Evolutionary conservation across 2,797 vertebrate genomes (phyloP).

Genomic region (Chaetodon trifasciatus): DNA sequence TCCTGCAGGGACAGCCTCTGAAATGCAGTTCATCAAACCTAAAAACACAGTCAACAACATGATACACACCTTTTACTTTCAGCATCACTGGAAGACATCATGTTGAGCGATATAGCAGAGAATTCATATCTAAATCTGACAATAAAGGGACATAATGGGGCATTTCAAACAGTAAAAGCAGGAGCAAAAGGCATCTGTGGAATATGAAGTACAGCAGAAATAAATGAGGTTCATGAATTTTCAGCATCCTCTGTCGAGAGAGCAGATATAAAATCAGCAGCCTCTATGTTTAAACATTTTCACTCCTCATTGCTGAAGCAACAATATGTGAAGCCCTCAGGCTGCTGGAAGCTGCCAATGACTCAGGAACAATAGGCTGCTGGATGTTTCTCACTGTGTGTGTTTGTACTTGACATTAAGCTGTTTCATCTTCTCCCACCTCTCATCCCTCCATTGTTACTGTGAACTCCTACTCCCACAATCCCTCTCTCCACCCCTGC

Average conservation of each 20-base stretch:
- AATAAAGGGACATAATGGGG: not conserved
- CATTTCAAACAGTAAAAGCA: constrained; percentile 17
- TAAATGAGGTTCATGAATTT: constrained; percentile 18
- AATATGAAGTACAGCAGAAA: constrained; percentile 13
- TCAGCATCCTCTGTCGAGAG: constrained; percentile 9
- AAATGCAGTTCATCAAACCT: not conserved
- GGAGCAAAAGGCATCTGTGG: not conserved
- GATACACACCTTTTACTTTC: not conserved
- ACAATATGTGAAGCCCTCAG: constrained; percentile 48
- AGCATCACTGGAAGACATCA: not conserved
- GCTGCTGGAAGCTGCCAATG: constrained; percentile 53
- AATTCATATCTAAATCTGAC: constrained; percentile 12
- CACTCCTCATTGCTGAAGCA: constrained; percentile 34
- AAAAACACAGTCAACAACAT: not conserved
- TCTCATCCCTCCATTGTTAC: constrained; percentile 57
- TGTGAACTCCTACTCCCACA: constrained; percentile 57
- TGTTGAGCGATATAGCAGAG: not conserved
- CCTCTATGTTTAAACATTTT: constrained; percentile 43
- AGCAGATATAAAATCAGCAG: constrained; percentile 24
- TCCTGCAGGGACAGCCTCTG: not conserved
- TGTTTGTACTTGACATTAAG: constrained; percentile 58
- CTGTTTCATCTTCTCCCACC: constrained; percentile 59
- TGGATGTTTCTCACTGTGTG: constrained; percentile 39
- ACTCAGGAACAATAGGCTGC: constrained; percentile 53
- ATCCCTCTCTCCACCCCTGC: constrained; percentile 27